Conservation (phyloP, 2,113 vertebrate species). For the Arothron firmamentum region DNA sequence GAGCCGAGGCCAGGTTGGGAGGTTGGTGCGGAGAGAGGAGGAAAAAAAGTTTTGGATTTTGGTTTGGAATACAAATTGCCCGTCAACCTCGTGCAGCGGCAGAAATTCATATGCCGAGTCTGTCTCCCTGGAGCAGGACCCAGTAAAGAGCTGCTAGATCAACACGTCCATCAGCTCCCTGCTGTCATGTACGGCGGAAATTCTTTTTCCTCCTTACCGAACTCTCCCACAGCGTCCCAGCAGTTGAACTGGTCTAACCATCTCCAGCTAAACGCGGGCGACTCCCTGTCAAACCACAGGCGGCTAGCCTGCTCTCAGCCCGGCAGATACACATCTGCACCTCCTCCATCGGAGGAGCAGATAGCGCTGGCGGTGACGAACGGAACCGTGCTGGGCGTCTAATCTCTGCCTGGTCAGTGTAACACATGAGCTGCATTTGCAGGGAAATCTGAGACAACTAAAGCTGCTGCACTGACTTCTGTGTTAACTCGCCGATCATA, state of each 20-base stretch:
- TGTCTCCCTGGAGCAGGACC: constrained; percentile 36
- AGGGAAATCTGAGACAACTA: constrained; percentile 36
- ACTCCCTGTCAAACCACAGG: constrained; percentile 29
- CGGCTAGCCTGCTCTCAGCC: constrained; percentile 1
- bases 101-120: constrained; percentile 37
- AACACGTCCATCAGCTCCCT: constrained; percentile 62
- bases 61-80: constrained; percentile 50
- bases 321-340: constrained; percentile 33
- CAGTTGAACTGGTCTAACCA: neutral
- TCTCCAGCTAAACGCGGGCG: constrained; percentile 25
- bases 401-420: constrained; percentile 26
- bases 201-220: constrained; percentile 30
- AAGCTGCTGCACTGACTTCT: neutral
- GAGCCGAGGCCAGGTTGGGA: neutral
- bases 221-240: constrained; percentile 6
- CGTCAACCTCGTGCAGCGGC: constrained; percentile 48
- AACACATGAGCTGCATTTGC: constrained; percentile 36
- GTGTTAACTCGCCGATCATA: no score
- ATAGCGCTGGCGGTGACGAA: constrained; percentile 47
- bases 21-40: constrained; percentile 11
- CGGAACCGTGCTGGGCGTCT: constrained; percentile 47
- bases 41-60: constrained; percentile 3
- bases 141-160: constrained; percentile 43
- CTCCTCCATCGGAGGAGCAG: constrained; percentile 11
- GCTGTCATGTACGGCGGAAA: constrained; percentile 52